Evolutionary conservation across 2,113 vertebrate species (phyloP).

Genomic region (Vulpes vulpes): DNA sequence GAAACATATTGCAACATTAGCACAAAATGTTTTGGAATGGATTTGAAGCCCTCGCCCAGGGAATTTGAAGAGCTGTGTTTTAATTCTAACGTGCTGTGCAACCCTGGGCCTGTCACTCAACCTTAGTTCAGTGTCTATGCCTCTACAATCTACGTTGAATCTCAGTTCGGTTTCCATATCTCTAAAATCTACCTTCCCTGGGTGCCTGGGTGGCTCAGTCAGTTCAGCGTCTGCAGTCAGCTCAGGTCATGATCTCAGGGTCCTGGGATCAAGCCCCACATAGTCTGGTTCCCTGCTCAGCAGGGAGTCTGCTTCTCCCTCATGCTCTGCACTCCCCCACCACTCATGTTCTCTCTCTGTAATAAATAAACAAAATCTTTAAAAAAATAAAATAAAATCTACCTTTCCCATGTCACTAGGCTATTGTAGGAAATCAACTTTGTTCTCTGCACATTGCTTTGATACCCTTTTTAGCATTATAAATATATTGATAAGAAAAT

Average conservation of each 20-base stretch:
- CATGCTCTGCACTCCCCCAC: no score
- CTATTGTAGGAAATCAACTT: not conserved
- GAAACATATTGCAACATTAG: constrained; percentile 48
- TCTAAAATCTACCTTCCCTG: not conserved
- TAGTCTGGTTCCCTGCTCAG: no score
- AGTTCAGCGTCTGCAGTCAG: no score
- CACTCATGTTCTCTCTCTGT: no score
- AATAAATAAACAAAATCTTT: no score
- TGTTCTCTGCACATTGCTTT: not conserved
- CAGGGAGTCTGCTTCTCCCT: no score
- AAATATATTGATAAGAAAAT: not conserved
- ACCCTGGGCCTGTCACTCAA: not conserved
- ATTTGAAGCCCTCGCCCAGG: not conserved
- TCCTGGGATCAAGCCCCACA: no score
- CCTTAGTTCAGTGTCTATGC: not conserved
- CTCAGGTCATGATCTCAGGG: no score
- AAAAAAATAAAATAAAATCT: not conserved
- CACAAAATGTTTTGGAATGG: not conserved
- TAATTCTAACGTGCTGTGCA: not conserved
- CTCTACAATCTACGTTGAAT: not conserved
- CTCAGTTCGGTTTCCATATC: not conserved
- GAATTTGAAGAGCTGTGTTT: not conserved
- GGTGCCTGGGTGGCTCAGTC: no score
- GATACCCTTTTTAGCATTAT: not conserved
- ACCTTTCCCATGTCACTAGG: not conserved